Conservation (phyloP, 2,888 invertebrate species). For the Ferrisia virgata region DNA sequence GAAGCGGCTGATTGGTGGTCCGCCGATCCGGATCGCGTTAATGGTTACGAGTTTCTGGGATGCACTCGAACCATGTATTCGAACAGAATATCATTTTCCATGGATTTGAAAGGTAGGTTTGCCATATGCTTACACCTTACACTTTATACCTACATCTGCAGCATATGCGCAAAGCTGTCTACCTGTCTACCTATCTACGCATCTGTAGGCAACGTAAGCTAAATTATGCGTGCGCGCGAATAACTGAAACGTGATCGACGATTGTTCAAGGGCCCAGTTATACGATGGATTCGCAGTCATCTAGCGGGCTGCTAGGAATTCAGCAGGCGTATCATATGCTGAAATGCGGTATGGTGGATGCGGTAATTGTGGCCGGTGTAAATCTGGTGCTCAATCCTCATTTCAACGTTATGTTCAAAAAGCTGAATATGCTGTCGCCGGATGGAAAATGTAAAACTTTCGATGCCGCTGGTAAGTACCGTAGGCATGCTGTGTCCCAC, state of each 20-base stretch:
- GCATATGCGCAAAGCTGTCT: too few relatives aligned
- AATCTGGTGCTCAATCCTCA: constrained; percentile 89
- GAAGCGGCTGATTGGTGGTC: constrained; percentile 48
- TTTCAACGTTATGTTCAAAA: constrained; percentile 87
- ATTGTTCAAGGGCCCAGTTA: constrained; percentile 62
- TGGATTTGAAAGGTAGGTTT: constrained; percentile 46
- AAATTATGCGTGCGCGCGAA: too few relatives aligned
- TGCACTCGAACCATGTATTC: constrained; percentile 48
- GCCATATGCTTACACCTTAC: background rate
- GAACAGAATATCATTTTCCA: constrained; percentile 46
- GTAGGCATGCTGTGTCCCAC: background rate
- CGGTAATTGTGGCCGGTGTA: constrained; percentile 62
- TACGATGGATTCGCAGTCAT: constrained; percentile 61
- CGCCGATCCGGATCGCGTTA: constrained; percentile 46
- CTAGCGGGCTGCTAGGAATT: constrained; percentile 59
- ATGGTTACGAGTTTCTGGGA: constrained; percentile 48
- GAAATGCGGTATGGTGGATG: constrained; percentile 54
- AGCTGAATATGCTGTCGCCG: constrained; percentile 85
- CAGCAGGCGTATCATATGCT: constrained; percentile 54
- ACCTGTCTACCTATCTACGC: too few relatives aligned
- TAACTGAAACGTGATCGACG: too few relatives aligned
- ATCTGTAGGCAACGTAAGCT: too few relatives aligned
- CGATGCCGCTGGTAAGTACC: constrained; percentile 68
- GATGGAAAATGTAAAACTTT: constrained; percentile 90
- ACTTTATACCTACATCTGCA: too few relatives aligned